Evolutionary conservation across 2,113 vertebrate species (phyloP), one percentile per base, ranked within the genome.

Genomic region (Holacanthus passer): DNA sequence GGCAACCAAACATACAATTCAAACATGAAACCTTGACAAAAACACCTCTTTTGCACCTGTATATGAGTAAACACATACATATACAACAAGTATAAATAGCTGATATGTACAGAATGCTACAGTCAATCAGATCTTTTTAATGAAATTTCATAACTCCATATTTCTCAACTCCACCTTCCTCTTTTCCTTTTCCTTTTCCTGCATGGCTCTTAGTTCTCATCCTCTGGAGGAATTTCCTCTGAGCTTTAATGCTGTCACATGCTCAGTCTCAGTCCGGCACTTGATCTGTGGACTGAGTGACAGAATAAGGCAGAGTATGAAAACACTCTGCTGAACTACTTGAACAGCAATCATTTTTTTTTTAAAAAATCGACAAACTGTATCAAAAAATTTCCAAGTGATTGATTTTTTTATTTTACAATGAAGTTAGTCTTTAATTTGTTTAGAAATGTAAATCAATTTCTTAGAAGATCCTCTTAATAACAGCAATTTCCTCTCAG

Each of bases 221-320:
- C 82, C 85, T 87, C 84, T 56, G 20, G 70, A 91, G 91, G 89
- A 93, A 93, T 94, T 92, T 93, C 85, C 87, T 88, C 77, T 56
- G 55, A 73, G 88, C 85, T 77, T 83, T 89, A 87, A 89, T 88
- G 70, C 87, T 29, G 85, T 93, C 93, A 94, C 94, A 92, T 94
- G 93, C 68, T 85, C n/a, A 65, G 55, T 58, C 82, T 76, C 77
- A 81, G 89, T 73, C 84, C 77, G 50, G 80, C 50, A 52, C 89
- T 73, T 85, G 81, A 89, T 88, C 90, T 87, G 84, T 73, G 62
- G 69, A 55, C 82, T 75, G 84, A 73, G 73, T 89, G 79, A 90
- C 83, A 81, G 75, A 82, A 82, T 59, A 85, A 90, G 77, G 83
- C 74, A 64, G 53, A 76, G 73, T 63, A 64, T 70, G 73, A 85